phyloP scores from a whole-genome alignment of 2,797 vertebrate species.

The Falco cherrug region DNA sequence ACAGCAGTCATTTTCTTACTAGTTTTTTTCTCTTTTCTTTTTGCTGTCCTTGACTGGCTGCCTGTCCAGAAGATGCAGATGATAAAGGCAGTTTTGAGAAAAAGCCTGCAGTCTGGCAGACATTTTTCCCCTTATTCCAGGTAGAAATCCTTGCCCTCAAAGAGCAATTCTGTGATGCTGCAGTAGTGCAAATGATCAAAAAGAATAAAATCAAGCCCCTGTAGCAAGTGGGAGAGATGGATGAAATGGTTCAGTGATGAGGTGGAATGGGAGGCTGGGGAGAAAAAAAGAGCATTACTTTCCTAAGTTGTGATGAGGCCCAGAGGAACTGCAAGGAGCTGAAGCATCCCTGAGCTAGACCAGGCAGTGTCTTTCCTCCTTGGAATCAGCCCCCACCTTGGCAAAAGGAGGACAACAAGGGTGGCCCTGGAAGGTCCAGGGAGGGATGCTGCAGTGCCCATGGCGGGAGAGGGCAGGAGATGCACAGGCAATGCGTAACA shows the following conservation, averaged over 20 bases:
- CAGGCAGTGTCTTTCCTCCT: background rate
- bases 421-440: background rate
- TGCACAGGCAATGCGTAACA: rapidly evolving
- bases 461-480: background rate
- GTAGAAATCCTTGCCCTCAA: background rate
- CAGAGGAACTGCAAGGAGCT: background rate
- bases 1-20: background rate
- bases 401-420: background rate
- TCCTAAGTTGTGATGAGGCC: background rate
- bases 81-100: background rate
- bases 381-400: background rate
- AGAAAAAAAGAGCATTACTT: background rate
- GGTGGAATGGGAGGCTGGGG: rapidly evolving
- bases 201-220: background rate
- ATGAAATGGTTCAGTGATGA: background rate
- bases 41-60: background rate
- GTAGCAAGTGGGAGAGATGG: background rate
- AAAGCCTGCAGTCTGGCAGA: background rate
- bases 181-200: background rate
- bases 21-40: background rate
- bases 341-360: background rate
- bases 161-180: background rate
- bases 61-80: background rate
- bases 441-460: rapidly evolving
- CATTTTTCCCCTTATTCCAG: background rate